Conservation (phyloP, 2,113 vertebrate species). For the Cariama cristata region DNA sequence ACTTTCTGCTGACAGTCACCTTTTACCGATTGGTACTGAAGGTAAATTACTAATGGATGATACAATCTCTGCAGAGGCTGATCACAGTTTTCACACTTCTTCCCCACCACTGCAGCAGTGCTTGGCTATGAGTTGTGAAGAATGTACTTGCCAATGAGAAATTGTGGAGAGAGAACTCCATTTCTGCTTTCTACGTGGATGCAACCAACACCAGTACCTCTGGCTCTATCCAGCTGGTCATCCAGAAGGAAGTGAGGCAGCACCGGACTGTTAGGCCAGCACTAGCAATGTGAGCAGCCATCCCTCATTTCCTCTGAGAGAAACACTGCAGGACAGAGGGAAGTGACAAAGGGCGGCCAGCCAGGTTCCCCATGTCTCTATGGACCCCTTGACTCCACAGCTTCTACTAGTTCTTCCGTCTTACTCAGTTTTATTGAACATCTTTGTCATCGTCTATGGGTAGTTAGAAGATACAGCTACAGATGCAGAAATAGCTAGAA, state of each 20-base stretch:
- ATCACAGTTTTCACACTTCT: background rate
- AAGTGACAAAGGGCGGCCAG: background rate
- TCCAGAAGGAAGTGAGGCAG: background rate
- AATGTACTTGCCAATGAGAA: background rate
- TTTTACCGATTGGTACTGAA: background rate
- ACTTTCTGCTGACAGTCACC: background rate
- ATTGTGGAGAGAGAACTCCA: background rate
- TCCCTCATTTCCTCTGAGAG: background rate
- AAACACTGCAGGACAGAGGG: background rate
- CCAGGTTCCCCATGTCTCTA: background rate
- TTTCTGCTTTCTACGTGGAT: background rate
- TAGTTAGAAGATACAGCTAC: background rate
- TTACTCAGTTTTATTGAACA: background rate
- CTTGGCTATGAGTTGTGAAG: background rate
- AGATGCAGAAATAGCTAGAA: background rate
- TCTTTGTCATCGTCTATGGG: background rate
- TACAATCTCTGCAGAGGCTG: background rate
- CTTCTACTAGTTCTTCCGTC: background rate
- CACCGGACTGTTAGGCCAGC: background rate
- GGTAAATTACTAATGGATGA: background rate
- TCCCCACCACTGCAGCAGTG: background rate
- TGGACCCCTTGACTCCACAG: background rate
- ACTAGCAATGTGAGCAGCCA: background rate
- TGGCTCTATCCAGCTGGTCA: background rate
- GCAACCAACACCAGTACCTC: background rate